Evolutionary conservation across 2,797 vertebrate genomes (phyloP).

Genomic region (Denticeps clupeoides): DNA sequence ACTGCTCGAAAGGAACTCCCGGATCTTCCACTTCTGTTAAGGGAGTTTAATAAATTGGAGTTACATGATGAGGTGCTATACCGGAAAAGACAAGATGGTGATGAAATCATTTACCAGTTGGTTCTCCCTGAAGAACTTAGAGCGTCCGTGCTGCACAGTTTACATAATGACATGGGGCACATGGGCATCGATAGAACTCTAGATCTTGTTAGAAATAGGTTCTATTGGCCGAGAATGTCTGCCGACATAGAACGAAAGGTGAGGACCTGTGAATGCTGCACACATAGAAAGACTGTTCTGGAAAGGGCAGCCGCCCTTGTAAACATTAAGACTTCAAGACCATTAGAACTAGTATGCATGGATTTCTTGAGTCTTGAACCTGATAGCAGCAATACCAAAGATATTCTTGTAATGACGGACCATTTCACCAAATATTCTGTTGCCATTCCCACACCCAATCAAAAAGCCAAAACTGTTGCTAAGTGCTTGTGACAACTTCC

Average conservation of each 20-base stretch:
- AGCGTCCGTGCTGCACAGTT: no score
- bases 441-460: not conserved
- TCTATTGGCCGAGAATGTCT: no score
- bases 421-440: not conserved
- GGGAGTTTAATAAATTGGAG: slow-evolving; percentile 6
- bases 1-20: slow-evolving; percentile 5
- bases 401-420: not conserved
- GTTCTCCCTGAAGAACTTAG: not conserved
- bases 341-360: not conserved
- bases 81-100: not conserved
- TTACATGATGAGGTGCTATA: slow-evolving; percentile 2
- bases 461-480: not conserved
- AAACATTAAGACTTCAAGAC: no score
- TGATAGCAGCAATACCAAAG: not conserved
- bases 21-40: slow-evolving; percentile 7
- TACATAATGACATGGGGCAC: no score
- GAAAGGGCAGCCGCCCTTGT: no score
- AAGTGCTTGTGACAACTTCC: not conserved
- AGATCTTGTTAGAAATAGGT: no score
- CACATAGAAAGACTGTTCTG: no score
- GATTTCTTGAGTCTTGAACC: not conserved
- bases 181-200: no score
- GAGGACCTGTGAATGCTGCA: no score
- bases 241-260: no score
- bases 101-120: not conserved